These are phyloP conservation scores for Nycticorax nycticorax DNA, from an alignment of 2,113 vertebrate species.

Conservation along the genomic window DNA sequence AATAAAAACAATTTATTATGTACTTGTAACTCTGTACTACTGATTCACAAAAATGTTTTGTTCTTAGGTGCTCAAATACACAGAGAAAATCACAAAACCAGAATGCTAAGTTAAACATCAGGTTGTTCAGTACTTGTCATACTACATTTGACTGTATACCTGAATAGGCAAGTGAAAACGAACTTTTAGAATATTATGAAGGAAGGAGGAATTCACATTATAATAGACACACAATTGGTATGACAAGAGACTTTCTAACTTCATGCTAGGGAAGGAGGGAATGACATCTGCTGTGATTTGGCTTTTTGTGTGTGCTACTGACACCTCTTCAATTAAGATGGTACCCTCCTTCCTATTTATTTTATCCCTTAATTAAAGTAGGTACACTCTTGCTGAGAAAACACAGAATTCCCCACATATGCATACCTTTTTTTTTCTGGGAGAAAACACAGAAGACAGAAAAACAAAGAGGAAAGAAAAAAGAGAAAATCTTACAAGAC, in stretches of 20 bases:
- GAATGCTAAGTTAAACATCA: background rate
- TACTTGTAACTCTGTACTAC: background rate
- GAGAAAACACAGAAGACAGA: background rate
- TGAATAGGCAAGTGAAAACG: background rate
- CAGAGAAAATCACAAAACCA: background rate
- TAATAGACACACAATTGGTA: fast-evolving
- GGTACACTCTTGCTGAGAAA: background rate
- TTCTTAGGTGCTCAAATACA: background rate
- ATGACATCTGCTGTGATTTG: background rate
- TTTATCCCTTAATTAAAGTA: background rate
- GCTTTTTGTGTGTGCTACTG: background rate
- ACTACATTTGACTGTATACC: background rate
- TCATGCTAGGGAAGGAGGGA: background rate
- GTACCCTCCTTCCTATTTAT: background rate
- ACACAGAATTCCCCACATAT: background rate
- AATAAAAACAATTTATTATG: background rate
- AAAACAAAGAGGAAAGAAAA: background rate
- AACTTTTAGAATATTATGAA: background rate
- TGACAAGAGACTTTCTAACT: background rate
- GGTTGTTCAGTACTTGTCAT: background rate
- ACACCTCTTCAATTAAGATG: background rate
- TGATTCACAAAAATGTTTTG: background rate
- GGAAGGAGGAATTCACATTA: background rate
- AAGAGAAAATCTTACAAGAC: background rate
- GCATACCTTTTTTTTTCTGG: background rate